These are phyloP conservation scores for Dendrocincla tyrannina DNA, from an alignment of 2,797 vertebrate species.

Conservation along the genomic window DNA sequence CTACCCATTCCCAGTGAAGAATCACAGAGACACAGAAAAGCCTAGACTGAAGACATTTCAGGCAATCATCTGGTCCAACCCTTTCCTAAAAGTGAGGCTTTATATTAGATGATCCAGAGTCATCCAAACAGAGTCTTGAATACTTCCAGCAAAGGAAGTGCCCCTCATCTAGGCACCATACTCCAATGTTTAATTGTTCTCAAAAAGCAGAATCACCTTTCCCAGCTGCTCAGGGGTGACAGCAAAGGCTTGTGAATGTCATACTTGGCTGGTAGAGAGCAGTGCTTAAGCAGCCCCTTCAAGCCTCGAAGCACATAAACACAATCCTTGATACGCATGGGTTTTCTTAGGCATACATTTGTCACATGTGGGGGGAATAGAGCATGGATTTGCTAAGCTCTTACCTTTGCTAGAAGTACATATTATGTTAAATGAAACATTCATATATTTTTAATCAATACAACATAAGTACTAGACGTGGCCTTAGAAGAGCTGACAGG, in stretches of 20 bases:
- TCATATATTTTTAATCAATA: neutral
- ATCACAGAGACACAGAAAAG: neutral
- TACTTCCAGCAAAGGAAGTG: neutral
- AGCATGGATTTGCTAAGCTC: neutral
- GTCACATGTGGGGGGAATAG: accelerated
- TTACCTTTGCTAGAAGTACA: neutral
- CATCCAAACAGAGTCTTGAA: neutral
- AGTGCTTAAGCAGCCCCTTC: neutral
- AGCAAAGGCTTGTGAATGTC: neutral
- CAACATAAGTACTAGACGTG: neutral
- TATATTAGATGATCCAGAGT: neutral
- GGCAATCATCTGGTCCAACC: neutral
- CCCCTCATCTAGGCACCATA: neutral
- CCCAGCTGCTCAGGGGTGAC: neutral
- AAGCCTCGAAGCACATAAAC: neutral
- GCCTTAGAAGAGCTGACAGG: neutral
- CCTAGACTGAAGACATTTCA: neutral
- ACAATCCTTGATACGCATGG: neutral
- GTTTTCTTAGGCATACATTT: neutral
- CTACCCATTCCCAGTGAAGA: neutral
- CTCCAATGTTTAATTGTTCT: neutral
- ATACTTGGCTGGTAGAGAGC: accelerated
- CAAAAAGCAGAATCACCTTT: neutral
- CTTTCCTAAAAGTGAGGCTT: neutral
- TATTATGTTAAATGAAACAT: neutral